Evolutionary conservation across 2,888 invertebrate genomes (phyloP).

Genomic region (Monochamus alternatus): DNA sequence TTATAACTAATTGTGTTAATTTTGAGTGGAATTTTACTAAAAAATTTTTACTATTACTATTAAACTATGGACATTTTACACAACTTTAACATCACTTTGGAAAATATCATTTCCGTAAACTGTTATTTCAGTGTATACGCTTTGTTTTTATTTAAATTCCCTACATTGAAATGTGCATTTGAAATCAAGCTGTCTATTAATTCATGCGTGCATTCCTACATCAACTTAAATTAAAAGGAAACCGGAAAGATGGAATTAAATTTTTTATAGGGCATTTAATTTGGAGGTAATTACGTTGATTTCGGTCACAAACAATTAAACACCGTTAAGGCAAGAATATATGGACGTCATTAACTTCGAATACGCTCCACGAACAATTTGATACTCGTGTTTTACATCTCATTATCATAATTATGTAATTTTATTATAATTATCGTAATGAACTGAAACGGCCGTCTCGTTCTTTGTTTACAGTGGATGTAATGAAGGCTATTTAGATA

Average conservation of each 20-base stretch:
- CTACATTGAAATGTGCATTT: too few relatives aligned
- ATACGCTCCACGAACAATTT: conserved; percentile 43
- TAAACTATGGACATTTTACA: too few relatives aligned
- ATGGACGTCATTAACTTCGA: conserved; percentile 49
- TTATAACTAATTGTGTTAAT: too few relatives aligned
- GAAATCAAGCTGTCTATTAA: background rate
- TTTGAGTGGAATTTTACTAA: too few relatives aligned
- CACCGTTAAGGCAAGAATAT: conserved; percentile 54
- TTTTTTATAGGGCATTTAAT: conserved; percentile 54
- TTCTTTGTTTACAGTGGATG: conserved; percentile 26
- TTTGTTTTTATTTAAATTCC: too few relatives aligned
- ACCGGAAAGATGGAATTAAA: conserved; percentile 57
- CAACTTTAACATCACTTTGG: too few relatives aligned
- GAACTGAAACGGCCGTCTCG: conserved; percentile 20
- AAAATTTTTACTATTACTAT: too few relatives aligned
- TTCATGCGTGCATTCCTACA: background rate
- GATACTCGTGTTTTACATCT: conserved; percentile 44
- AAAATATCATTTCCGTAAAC: too few relatives aligned
- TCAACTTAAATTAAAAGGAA: background rate
- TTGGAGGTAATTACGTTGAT: conserved; percentile 52
- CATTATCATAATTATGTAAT: conserved; percentile 32
- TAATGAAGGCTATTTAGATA: conserved; percentile 25
- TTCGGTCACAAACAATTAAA: conserved; percentile 59
- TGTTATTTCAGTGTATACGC: too few relatives aligned
- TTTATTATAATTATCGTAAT: conserved; percentile 28